These are phyloP conservation scores for Tympanoctomys barrerae DNA, from an alignment of 2,797 vertebrate species.

Conservation along the genomic window DNA sequence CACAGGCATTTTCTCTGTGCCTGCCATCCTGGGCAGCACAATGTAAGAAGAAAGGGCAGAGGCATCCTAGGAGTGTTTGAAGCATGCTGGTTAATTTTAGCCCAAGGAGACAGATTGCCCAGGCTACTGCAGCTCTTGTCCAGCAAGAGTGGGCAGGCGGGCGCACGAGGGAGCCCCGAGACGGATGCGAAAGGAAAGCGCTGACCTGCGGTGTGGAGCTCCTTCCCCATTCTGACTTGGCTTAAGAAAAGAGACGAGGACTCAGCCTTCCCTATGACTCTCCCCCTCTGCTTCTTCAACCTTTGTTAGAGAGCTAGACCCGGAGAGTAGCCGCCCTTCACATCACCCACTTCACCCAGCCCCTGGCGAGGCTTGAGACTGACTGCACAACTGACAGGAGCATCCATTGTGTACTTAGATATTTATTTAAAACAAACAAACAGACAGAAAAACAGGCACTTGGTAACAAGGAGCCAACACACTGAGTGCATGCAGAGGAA, in stretches of 20 bases:
- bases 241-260: background rate
- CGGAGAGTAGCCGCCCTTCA: too few relatives aligned
- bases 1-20: background rate
- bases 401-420: background rate
- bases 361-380: background rate
- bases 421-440: background rate
- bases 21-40: background rate
- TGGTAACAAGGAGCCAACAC: background rate
- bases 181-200: too few relatives aligned
- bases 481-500: background rate
- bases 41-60: background rate
- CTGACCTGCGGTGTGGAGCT: background rate
- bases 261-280: background rate
- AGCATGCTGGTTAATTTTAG: background rate
- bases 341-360: background rate
- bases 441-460: background rate
- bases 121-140: accelerated
- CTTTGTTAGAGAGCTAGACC: background rate
- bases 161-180: background rate
- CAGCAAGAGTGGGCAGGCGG: background rate
- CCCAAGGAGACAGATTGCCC: background rate
- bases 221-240: too few relatives aligned
- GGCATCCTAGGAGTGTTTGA: background rate
- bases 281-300: too few relatives aligned
- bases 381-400: background rate